phyloP scores from a whole-genome alignment of 2,888 invertebrate species.

The Caenorhabditis sp. region DNA sequence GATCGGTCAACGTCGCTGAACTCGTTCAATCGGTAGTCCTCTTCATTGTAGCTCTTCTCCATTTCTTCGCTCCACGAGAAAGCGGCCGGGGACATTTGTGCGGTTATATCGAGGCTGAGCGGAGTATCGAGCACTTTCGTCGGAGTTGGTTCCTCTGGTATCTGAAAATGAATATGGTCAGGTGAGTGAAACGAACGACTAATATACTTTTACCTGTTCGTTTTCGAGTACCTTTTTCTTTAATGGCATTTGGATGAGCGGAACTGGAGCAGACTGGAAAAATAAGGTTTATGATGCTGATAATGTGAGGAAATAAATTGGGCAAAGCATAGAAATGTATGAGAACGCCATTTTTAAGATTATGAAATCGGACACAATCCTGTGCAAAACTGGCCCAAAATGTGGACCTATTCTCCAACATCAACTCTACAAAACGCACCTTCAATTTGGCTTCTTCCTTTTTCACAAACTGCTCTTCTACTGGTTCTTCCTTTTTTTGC shows the following conservation, averaged over 20 bases:
- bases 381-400: conserved; percentile 8
- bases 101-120: conserved; percentile 28
- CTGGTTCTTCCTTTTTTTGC: not conserved
- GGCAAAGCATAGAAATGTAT: not conserved
- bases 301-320: not conserved
- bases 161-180: conserved; percentile 16
- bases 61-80: conserved; percentile 68
- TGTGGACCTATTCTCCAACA: too few species aligned
- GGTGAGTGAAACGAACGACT: not conserved
- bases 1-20: conserved; percentile 46
- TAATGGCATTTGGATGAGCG: conserved; percentile 37
- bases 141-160: conserved; percentile 58
- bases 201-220: conserved; percentile 42
- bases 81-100: conserved; percentile 42
- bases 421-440: too few species aligned
- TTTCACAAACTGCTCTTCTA: conserved; percentile 12
- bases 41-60: conserved; percentile 48
- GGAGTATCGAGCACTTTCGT: conserved; percentile 40
- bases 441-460: not conserved
- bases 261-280: conserved; percentile 37
- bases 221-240: conserved; percentile 47
- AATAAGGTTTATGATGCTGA: not conserved
- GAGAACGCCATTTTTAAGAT: not conserved
- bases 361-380: conserved; percentile 31
- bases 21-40: conserved; percentile 17